phyloP scores from a whole-genome alignment of 2,113 vertebrate species.

The Mormyrus lacerda region DNA sequence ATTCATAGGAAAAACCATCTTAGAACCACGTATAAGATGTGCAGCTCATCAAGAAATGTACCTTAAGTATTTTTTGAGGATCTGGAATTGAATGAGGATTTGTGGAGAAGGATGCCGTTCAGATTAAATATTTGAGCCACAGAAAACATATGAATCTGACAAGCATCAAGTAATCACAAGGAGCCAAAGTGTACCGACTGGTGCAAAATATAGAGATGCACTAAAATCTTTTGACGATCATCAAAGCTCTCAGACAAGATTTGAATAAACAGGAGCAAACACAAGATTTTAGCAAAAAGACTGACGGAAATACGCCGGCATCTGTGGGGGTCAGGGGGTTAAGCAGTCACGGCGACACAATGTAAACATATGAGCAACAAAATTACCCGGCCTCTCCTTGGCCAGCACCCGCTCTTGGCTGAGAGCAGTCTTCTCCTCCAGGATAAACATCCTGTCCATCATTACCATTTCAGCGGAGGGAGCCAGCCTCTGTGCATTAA shows the following conservation, averaged over 20 bases:
- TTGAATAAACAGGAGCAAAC: neutral
- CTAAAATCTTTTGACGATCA: neutral
- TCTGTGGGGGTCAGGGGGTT: neutral
- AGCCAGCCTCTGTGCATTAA: conserved; percentile 71
- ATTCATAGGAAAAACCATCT: neutral
- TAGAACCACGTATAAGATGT: neutral
- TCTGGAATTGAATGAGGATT: neutral
- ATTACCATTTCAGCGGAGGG: conserved; percentile 95
- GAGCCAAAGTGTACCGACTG: neutral
- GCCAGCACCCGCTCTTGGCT: conserved; percentile 77
- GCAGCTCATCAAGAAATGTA: neutral
- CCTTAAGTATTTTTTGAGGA: neutral
- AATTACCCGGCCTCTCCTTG: conserved; percentile 80
- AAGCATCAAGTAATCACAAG: neutral
- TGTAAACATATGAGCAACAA: neutral
- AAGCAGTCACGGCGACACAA: neutral
- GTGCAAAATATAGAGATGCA: neutral
- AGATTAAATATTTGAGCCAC: neutral
- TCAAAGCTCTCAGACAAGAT: neutral
- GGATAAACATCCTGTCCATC: conserved; percentile 94
- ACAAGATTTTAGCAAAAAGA: neutral
- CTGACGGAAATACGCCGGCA: neutral
- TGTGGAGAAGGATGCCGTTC: neutral
- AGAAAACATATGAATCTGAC: neutral
- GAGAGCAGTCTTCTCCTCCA: conserved; percentile 83